Base-by-base conservation (phyloP, 2,113 vertebrate species). In the Plotosus lineatus region DNA sequence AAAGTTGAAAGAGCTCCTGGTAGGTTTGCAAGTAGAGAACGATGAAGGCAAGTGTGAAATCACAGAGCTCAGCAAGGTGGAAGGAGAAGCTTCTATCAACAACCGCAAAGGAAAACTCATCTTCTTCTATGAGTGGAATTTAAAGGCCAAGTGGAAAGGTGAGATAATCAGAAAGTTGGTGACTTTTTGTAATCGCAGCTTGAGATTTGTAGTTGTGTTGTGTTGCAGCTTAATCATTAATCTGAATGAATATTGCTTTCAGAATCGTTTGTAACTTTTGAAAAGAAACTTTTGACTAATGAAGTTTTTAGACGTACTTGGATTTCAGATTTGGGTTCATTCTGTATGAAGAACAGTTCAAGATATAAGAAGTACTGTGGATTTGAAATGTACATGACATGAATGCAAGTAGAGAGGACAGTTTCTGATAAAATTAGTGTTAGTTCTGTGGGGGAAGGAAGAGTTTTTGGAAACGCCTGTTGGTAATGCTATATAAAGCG, bases 91-190 rank as follows among this genome's bases (percentile, higher is more conserved):
- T 0, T 98, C 97, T 11, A 98, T 98, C 82, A 99, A 99, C 89
- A 99, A 99, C 81, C 96, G 98, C 80, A 99, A 99, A 91, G 98
- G 97, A 75, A 99, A 99, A 81, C 95, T 99, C 19, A 99, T 99
- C 79, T 98, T 98, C 89, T 99, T 99, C 81, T 99, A 99, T 0
- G 98, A 99, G 81, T 99, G 98, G 97, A 94, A 86, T 79, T 87
- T 99, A 86, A 96, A 95, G 84, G 91, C 98, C 9, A 90, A 94
- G 0, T 99, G 98, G 98, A 94, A 92, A 77, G 96, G 96, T 98
- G 76, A 91, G 94, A 31, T 4, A 1, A 42, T 53, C 10, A 42
- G 3, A 28, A n/a, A 36, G 40, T 23, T 9, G 17, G 14, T 4
- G 17, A 7, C 26, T 2, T 5, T 15, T 26, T 46, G n/a, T 69